These are phyloP conservation scores for Thalpophila matura DNA, from an alignment of 2,888 invertebrate species.

Conservation along the genomic window DNA sequence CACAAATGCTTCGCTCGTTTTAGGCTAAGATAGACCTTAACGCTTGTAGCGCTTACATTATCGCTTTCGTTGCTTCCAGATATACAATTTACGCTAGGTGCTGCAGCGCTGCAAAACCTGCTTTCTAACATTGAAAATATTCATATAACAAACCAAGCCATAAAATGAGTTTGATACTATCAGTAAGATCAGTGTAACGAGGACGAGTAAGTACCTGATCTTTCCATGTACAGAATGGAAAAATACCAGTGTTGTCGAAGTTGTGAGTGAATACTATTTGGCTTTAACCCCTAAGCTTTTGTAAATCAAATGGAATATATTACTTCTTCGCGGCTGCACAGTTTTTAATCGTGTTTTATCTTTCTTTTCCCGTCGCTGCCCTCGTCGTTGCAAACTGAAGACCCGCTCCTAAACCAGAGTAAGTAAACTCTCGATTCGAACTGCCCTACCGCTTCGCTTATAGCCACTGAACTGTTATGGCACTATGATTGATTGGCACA, in stretches of 20 bases:
- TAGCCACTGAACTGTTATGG: conserved; percentile 76
- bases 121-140: conserved; percentile 74
- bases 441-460: conserved; percentile 82
- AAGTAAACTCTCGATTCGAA: conserved; percentile 82
- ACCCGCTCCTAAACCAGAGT: conserved; percentile 93
- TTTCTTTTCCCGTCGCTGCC: conserved; percentile 84
- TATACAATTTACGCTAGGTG: conserved; percentile 70
- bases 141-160: conserved; percentile 71
- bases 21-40: conserved; percentile 86
- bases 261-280: conserved; percentile 62
- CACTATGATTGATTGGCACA: conserved; percentile 81
- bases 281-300: conserved; percentile 77
- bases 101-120: conserved; percentile 71
- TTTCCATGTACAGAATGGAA: conserved; percentile 65
- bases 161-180: conserved; percentile 57
- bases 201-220: conserved; percentile 76
- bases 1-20: conserved; percentile 84
- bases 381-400: conserved; percentile 86
- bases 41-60: conserved; percentile 84
- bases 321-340: conserved; percentile 62
- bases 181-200: conserved; percentile 70
- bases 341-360: conserved; percentile 77
- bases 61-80: conserved; percentile 86
- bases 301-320: conserved; percentile 65
- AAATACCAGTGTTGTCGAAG: conserved; percentile 54